A percentile compares a stretch with the other conserved stretches of the same genome.
Conservation (phyloP, 1,140 invertebrate genomes). For the Papilio aristodemus region DNA sequence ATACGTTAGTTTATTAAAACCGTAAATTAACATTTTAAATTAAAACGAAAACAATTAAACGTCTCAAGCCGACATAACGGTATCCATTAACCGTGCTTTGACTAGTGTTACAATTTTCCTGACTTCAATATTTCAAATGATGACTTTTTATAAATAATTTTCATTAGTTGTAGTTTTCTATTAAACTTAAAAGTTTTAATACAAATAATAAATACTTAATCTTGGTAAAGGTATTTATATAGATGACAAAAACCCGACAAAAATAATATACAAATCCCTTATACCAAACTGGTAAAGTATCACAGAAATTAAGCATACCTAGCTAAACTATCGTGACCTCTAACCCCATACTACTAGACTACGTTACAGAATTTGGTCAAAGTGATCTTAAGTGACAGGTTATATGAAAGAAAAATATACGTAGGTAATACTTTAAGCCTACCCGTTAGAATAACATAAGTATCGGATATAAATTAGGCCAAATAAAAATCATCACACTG, state of each 20-base stretch:
- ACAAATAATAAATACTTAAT: conserved; percentile 32
- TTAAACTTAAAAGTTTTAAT: conserved; percentile 29
- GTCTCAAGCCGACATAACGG: neutral
- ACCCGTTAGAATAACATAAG: conserved; percentile 43
- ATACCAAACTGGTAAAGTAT: conserved; percentile 78
- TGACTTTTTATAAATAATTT: neutral
- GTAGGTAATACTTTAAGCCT: conserved; percentile 53
- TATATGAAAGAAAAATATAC: conserved; percentile 37
- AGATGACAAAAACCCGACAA: conserved; percentile 40
- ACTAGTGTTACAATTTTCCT: conserved; percentile 19
- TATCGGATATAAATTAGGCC: conserved; percentile 40
- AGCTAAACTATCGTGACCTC: conserved; percentile 71
- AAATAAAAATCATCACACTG: conserved; percentile 32
- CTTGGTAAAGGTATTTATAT: conserved; percentile 28
- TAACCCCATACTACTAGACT: conserved; percentile 54
- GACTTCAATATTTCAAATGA: neutral
- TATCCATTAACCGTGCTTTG: conserved; percentile 14
- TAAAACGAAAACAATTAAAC: conserved; percentile 23
- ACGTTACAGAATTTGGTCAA: conserved; percentile 58
- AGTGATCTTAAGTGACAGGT: conserved; percentile 38
- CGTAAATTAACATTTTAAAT: conserved; percentile 9
- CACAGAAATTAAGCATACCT: conserved; percentile 78
- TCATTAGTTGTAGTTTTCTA: neutral
- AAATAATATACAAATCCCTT: conserved; percentile 67
- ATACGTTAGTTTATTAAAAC: conserved; percentile 16